A percentile compares a stretch with the other conserved stretches of the same genome.
Conservation (phyloP, 2,113 vertebrate species). For the Chitala chitala region DNA sequence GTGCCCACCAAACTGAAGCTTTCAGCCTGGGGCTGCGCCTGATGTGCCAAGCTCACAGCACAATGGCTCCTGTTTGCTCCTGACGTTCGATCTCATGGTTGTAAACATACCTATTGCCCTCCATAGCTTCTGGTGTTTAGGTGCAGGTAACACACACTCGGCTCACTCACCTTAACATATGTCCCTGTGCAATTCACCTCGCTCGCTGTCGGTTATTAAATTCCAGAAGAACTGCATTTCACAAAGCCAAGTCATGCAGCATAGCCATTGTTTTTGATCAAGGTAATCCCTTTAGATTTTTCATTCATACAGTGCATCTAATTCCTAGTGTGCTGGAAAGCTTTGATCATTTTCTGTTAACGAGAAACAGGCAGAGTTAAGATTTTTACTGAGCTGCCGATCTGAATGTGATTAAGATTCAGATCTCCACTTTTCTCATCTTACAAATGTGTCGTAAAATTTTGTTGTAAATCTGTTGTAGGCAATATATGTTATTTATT, state of each 20-base stretch:
- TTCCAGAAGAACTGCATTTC: neutral
- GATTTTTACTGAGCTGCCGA: no score
- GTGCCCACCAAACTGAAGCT: neutral
- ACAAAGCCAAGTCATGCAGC: neutral
- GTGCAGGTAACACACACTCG: neutral
- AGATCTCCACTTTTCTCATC: no score
- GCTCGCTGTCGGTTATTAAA: neutral
- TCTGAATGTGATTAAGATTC: no score
- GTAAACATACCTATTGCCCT: neutral
- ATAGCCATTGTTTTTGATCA: neutral
- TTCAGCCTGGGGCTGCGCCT: neutral
- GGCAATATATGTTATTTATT: no score
- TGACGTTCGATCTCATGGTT: neutral
- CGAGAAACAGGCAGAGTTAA: no score
- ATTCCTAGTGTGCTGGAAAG: neutral
- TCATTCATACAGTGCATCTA: neutral
- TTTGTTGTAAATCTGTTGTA: no score
- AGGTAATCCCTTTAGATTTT: neutral
- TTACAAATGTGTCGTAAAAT: no score
- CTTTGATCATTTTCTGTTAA: neutral
- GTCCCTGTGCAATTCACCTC: neutral
- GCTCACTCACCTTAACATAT: neutral
- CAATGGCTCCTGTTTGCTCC: constrained; percentile 4
- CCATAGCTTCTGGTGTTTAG: neutral
- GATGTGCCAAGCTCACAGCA: neutral